Evolutionary conservation across 2,888 invertebrate genomes (phyloP).

Genomic region (Cerastis rubricosa): DNA sequence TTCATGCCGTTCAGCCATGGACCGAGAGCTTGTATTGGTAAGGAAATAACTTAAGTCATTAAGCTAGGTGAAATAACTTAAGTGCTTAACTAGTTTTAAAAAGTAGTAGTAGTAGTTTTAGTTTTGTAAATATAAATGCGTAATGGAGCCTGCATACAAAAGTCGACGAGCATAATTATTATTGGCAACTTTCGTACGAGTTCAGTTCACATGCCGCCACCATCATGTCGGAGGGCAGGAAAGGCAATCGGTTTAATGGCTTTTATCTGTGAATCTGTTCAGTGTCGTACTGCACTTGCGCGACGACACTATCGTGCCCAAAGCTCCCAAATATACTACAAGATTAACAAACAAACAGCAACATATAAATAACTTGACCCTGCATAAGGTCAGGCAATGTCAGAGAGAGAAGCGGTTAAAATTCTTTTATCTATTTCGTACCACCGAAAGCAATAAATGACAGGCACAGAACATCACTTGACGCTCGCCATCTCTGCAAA

Average conservation of each 20-base stretch:
- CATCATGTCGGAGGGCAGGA: neutral
- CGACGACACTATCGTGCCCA: neutral
- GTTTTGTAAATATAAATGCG: no score
- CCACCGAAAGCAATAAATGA: no score
- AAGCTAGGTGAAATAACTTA: neutral
- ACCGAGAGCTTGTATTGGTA: conserved; percentile 74
- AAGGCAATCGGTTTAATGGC: neutral
- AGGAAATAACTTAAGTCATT: neutral
- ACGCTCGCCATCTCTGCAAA: no score
- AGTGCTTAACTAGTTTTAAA: no score
- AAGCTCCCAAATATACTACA: neutral
- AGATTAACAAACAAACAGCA: neutral
- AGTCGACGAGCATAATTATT: neutral
- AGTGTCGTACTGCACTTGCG: conserved; percentile 7
- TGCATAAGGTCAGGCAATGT: no score
- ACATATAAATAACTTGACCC: neutral
- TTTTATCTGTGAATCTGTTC: neutral
- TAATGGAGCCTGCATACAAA: neutral
- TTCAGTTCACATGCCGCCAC: neutral
- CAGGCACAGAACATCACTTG: no score
- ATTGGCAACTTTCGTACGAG: no score
- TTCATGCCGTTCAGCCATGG: conserved; percentile 75
- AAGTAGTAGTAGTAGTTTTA: no score
- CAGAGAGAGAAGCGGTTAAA: no score
- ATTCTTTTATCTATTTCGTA: no score